Evolutionary conservation across 1,140 invertebrate genomes (phyloP), one percentile per base, ranked within the genome.

Genomic region (Drosophila erecta): DNA sequence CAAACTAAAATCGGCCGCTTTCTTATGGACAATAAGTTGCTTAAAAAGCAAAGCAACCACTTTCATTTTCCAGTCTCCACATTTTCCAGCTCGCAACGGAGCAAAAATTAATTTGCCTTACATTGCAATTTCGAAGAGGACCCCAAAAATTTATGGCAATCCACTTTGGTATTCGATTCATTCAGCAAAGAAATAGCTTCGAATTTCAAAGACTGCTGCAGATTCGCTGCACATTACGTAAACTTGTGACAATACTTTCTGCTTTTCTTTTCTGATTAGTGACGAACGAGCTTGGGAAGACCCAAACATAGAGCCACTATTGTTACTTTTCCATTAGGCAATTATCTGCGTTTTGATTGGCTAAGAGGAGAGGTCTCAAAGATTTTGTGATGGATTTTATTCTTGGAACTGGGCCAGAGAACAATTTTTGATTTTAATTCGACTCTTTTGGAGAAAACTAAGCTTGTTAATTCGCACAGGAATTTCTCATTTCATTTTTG

Each of bases 161-260:
- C 47, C 17, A 15, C 47, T 49, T 50, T 17, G 30, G 49, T 12
- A 50, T 50, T 50, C 20, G 49, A 51, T 51, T 51, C 47, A 5
- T 30, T 49, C 24, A 33, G 7, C 24, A 30, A 33, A 49, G 24
- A n/a, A n/a, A 44, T 12, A 11, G 17, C 41, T 8, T 20, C 41
- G 3, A 12, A 27, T 46, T 46, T 14, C 44, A 46, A 14, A 46
- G 44, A 24, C 37, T 24, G n/a, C n/a, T n/a, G n/a, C n/a, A n/a
- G n/a, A n/a, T n/a, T 27, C 30, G 7, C 24, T 4, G 6, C 30
- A 51, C 30, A 14, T 51, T 51, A 15, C 49, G 49, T 50, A 50
- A 11, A 4, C 4, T 2, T 17, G 17, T 17, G 8, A 33, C 47
- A 33, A 50, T 22, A 11, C n/a, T 14, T 4, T 3, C 1, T n/a